Percentiles rank a stretch among this genome's conserved stretches.
Evolutionary conservation across 2,113 vertebrate genomes (phyloP).

Genomic region (Macquaria australasica): DNA sequence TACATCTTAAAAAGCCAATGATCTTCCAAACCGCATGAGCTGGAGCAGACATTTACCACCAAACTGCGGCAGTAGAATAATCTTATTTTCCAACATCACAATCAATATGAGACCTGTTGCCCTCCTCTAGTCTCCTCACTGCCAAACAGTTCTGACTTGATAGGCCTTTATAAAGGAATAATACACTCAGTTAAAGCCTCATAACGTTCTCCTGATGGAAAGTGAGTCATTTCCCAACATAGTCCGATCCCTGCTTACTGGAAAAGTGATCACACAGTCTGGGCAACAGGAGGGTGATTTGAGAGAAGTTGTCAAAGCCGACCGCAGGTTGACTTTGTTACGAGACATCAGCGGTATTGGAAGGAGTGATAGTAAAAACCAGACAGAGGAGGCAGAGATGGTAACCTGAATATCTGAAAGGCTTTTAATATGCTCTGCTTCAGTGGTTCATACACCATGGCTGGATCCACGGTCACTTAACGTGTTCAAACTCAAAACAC

Average conservation of each 20-base stretch:
- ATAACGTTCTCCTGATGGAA: constrained; percentile 28
- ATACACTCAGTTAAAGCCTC: constrained; percentile 7
- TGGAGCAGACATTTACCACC: background rate
- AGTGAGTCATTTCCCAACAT: constrained; percentile 26
- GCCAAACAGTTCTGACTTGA: constrained; percentile 3
- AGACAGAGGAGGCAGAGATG: background rate
- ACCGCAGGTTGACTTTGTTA: constrained; percentile 2
- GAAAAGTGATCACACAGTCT: constrained; percentile 5
- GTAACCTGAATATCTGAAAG: background rate
- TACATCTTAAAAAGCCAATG: background rate
- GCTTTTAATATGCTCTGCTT: background rate
- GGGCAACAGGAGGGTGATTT: background rate
- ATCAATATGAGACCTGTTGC: background rate
- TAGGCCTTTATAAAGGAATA: background rate
- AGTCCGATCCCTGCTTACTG: background rate
- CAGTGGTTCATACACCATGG: too few species aligned
- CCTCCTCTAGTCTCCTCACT: background rate
- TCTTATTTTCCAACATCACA: background rate
- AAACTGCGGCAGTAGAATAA: background rate
- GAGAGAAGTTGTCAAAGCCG: constrained; percentile 30
- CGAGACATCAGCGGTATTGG: background rate
- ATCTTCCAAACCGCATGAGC: background rate
- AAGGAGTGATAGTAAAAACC: constrained; percentile 3
- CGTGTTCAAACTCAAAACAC: too few species aligned
- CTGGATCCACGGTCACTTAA: background rate